Evolutionary conservation across 1,140 invertebrate species (phyloP).

Genomic region (Copidosoma floridanum): DNA sequence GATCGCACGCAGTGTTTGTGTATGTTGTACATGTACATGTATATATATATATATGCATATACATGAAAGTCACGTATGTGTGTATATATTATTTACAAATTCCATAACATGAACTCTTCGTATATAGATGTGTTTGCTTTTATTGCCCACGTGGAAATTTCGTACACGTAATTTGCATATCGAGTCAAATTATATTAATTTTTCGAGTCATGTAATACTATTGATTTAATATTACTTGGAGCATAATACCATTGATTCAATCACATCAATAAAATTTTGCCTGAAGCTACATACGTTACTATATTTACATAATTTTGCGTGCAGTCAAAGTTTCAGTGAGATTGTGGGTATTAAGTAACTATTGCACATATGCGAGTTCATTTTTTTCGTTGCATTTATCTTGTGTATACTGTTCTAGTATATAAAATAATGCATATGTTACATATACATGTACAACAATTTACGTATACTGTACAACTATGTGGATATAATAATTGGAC

Average conservation of each 20-base stretch:
- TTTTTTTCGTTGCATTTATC: slow-evolving; percentile 42
- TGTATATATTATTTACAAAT: background rate
- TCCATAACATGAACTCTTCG: no score
- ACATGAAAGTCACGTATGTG: background rate
- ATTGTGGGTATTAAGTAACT: background rate
- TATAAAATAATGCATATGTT: slow-evolving; percentile 31
- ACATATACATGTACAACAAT: slow-evolving; percentile 30
- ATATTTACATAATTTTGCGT: background rate
- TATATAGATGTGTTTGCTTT: no score
- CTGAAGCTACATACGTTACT: no score
- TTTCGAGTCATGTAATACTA: no score
- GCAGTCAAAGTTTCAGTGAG: background rate
- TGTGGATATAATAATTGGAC: slow-evolving; percentile 35
- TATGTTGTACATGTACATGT: background rate
- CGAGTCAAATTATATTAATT: no score
- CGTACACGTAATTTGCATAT: no score
- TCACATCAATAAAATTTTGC: no score
- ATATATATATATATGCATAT: slow-evolving; percentile 29
- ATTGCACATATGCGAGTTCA: background rate
- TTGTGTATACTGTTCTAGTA: slow-evolving; percentile 45
- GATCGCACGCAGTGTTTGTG: slow-evolving; percentile 45
- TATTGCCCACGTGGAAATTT: no score
- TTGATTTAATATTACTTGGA: no score
- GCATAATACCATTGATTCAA: no score
- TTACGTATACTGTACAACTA: slow-evolving; percentile 11